These are phyloP conservation scores for Dioctria linearis DNA, from an alignment of 2,888 invertebrate genomes.

Conservation along the genomic window DNA sequence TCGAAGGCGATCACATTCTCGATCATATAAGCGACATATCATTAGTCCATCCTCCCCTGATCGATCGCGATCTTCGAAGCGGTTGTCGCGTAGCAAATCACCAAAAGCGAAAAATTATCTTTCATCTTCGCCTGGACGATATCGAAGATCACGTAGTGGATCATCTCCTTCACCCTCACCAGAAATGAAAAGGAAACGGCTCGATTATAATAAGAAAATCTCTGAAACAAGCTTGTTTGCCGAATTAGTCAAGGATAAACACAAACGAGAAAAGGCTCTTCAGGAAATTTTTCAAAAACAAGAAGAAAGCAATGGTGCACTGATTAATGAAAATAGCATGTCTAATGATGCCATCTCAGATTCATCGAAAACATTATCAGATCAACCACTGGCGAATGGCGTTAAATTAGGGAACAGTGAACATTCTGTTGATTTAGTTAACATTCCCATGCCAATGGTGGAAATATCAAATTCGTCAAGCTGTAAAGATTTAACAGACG, in stretches of 20 bases:
- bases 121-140: slow-evolving; percentile 64
- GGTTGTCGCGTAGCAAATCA: slow-evolving; percentile 67
- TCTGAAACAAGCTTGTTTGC: slow-evolving; percentile 92
- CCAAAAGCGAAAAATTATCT: slow-evolving; percentile 64
- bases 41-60: slow-evolving; percentile 70
- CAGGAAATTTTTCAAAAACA: slow-evolving; percentile 80
- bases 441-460: slow-evolving; percentile 80
- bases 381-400: slow-evolving; percentile 63
- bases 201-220: slow-evolving; percentile 84
- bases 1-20: slow-evolving; percentile 66
- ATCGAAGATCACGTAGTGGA: slow-evolving; percentile 67
- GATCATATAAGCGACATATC: slow-evolving; percentile 67
- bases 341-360: slow-evolving; percentile 66
- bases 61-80: slow-evolving; percentile 71
- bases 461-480: slow-evolving; percentile 51
- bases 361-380: slow-evolving; percentile 56
- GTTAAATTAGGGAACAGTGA: slow-evolving; percentile 57
- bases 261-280: slow-evolving; percentile 83
- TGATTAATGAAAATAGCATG: slow-evolving; percentile 67
- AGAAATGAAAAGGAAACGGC: slow-evolving; percentile 71
- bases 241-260: slow-evolving; percentile 88
- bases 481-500: slow-evolving; percentile 56
- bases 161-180: slow-evolving; percentile 69
- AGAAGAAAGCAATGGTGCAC: slow-evolving; percentile 72
- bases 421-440: slow-evolving; percentile 74